These are phyloP conservation scores for Onthophagus sagittarius DNA, from an alignment of 2,888 invertebrate species.

Conservation along the genomic window DNA sequence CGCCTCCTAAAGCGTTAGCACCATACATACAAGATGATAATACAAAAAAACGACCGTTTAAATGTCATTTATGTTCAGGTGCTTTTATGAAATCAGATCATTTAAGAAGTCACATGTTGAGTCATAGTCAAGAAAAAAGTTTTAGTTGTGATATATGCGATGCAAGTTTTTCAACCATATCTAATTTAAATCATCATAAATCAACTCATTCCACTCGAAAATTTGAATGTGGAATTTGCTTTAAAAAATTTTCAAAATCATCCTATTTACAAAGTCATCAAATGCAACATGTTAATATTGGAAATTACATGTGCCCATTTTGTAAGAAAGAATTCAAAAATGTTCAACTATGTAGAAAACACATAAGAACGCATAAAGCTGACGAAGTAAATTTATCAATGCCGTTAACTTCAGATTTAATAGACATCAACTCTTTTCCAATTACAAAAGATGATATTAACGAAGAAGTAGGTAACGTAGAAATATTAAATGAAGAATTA, in stretches of 20 bases:
- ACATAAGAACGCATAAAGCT: slow-evolving; percentile 59
- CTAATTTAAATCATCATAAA: slow-evolving; percentile 40
- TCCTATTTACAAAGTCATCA: slow-evolving; percentile 44
- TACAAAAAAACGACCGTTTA: slow-evolving; percentile 45
- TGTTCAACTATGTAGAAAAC: slow-evolving; percentile 58
- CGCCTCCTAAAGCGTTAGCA: slow-evolving; percentile 32
- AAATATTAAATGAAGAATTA: background rate
- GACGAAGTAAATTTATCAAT: slow-evolving; percentile 36
- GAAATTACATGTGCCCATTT: slow-evolving; percentile 58
- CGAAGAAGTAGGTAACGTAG: background rate
- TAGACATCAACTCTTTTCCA: background rate
- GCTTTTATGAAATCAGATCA: slow-evolving; percentile 56
- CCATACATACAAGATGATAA: slow-evolving; percentile 27
- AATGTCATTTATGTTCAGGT: slow-evolving; percentile 47
- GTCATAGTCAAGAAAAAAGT: slow-evolving; percentile 42
- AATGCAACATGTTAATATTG: slow-evolving; percentile 44
- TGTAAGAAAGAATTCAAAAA: slow-evolving; percentile 60
- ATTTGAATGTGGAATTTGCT: slow-evolving; percentile 44
- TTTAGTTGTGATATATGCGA: slow-evolving; percentile 44
- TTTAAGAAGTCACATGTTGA: slow-evolving; percentile 51
- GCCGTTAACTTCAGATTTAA: background rate
- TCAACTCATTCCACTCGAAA: slow-evolving; percentile 43
- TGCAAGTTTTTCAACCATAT: slow-evolving; percentile 37
- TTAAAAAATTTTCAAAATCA: slow-evolving; percentile 43
- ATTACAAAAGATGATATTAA: no score